phyloP scores from a whole-genome alignment of 2,113 vertebrate genomes.

The Cricetomys ansorgei region DNA sequence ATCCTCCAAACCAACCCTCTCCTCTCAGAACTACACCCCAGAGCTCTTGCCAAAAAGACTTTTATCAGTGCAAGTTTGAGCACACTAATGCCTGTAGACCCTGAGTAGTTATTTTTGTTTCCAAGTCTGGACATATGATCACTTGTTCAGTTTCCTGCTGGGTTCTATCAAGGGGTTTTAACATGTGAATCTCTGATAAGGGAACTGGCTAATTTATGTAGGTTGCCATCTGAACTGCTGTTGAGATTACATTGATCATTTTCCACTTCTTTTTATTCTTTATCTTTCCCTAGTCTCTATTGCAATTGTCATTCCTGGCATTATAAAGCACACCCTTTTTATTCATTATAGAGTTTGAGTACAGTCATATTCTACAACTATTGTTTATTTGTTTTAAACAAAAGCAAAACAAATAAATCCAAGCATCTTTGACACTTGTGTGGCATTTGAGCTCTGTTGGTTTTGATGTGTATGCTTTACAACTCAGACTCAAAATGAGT shows the following conservation, averaged over 20 bases:
- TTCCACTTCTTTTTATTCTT: background rate
- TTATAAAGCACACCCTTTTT: background rate
- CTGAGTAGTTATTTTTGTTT: conserved; percentile 79
- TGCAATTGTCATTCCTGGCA: background rate
- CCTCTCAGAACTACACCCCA: conserved; percentile 10
- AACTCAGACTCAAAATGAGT: background rate
- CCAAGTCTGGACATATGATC: conserved; percentile 79
- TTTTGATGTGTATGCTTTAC: background rate
- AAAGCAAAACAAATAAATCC: conserved; percentile 9
- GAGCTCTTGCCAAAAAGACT: conserved; percentile 59
- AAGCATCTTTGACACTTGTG: background rate
- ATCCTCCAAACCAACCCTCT: background rate
- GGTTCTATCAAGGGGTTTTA: conserved; percentile 75
- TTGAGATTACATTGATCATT: conserved; percentile 1
- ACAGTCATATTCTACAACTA: background rate
- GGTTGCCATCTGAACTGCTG: conserved; percentile 43
- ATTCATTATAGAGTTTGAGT: background rate
- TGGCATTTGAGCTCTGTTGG: conserved; percentile 24
- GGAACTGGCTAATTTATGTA: conserved; percentile 62
- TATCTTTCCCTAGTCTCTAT: background rate
- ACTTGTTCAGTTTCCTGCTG: conserved; percentile 77
- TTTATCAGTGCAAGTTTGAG: conserved; percentile 71
- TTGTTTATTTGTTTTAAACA: background rate
- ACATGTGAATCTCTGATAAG: conserved; percentile 77
- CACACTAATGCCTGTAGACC: conserved; percentile 62